A percentile compares a stretch with the other conserved stretches of the same genome.
Evolutionary conservation across 2,888 invertebrate species (phyloP).

Genomic region (Fragum whitleyi): DNA sequence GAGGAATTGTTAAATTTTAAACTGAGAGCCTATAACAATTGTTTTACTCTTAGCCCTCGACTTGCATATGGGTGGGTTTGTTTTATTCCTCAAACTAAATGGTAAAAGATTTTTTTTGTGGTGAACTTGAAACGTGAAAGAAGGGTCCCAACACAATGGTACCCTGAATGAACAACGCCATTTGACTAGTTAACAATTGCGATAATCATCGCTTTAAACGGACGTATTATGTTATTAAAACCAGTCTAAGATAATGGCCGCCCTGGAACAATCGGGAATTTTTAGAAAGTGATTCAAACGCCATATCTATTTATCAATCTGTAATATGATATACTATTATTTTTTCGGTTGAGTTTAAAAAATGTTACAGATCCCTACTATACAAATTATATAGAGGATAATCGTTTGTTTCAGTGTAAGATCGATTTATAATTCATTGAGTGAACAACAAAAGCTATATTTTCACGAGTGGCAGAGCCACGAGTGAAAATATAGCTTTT

Average conservation of each 20-base stretch:
- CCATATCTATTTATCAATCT: not conserved
- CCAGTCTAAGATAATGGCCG: slow-evolving; percentile 18
- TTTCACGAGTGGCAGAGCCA: too few species aligned
- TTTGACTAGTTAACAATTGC: slow-evolving; percentile 5
- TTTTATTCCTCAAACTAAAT: too few species aligned
- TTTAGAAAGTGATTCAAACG: not conserved
- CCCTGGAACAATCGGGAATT: not conserved
- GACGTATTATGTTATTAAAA: slow-evolving; percentile 24
- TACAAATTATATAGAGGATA: too few species aligned
- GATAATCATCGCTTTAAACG: slow-evolving; percentile 10
- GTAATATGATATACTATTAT: not conserved
- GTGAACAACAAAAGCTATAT: too few species aligned
- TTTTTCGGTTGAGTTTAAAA: not conserved
- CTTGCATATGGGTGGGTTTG: too few species aligned
- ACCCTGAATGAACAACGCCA: not conserved
- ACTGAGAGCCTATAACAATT: too few species aligned
- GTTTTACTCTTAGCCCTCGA: too few species aligned
- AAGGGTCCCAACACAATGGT: not conserved
- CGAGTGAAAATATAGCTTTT: too few species aligned
- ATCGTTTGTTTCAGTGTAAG: too few species aligned
- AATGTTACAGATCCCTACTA: not conserved
- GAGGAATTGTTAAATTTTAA: too few species aligned
- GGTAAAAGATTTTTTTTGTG: too few species aligned
- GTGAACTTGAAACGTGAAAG: not conserved
- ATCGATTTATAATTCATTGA: too few species aligned